These are phyloP conservation scores for Zaprionus capensis DNA, from an alignment of 1,140 invertebrate genomes.

Conservation along the genomic window DNA sequence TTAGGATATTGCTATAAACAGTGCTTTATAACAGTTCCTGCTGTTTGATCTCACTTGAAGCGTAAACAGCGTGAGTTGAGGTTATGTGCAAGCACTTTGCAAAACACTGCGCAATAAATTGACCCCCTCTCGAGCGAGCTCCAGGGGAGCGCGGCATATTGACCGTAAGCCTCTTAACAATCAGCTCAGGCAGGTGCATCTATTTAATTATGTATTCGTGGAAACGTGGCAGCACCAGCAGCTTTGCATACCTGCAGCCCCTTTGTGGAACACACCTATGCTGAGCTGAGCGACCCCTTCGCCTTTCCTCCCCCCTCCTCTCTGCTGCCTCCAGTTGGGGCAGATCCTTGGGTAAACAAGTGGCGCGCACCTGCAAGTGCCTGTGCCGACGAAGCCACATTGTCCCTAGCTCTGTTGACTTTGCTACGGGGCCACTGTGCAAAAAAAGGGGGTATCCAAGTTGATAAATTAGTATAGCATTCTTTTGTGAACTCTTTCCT, in stretches of 20 bases:
- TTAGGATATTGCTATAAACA: background rate
- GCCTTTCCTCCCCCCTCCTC: background rate
- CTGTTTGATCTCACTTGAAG: background rate
- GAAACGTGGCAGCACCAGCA: background rate
- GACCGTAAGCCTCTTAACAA: constrained; percentile 36
- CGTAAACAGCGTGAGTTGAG: background rate
- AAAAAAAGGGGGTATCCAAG: background rate
- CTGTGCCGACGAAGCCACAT: background rate
- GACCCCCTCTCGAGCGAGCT: background rate
- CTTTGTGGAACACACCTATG: background rate
- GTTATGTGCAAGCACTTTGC: background rate
- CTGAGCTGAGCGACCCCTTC: background rate
- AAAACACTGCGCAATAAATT: constrained; percentile 25
- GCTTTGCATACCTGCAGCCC: background rate
- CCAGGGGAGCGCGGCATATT: constrained; percentile 4
- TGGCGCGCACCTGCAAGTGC: constrained; percentile 23
- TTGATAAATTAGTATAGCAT: background rate
- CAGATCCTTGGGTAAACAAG: constrained; percentile 33
- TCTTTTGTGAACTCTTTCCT: background rate
- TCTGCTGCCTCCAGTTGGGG: background rate
- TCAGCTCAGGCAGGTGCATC: constrained; percentile 12
- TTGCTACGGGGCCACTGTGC: background rate
- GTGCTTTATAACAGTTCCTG: background rate
- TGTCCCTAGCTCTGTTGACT: constrained; percentile 9
- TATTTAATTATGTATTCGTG: constrained; percentile 23